Evolutionary conservation across 2,888 invertebrate genomes (phyloP), one percentile per base, ranked within the genome.

Genomic region (Drosophila neotestacea): DNA sequence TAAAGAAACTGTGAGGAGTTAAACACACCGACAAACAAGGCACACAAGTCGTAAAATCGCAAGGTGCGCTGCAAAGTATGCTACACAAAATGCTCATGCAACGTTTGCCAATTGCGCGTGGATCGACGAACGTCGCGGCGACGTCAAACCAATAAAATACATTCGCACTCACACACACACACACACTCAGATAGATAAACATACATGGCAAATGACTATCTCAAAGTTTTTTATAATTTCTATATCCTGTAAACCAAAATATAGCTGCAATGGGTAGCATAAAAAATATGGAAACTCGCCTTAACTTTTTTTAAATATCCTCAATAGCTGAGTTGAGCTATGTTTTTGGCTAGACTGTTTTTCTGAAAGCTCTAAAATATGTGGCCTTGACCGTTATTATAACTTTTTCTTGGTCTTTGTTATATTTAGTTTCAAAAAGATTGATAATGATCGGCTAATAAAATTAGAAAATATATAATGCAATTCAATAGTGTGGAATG

Each of bases 21-120:
- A 55, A 62, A 48, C 16, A 39, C 27, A 44, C 30, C 54, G 36
- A 39, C 30, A 62, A 42, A 51, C 27, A 9, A 41, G 32, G 50
- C 62, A 66, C 62, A 66, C 36, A 66, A 59, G 71, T 79, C 69
- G 60, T 81, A 60, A 84, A 81, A 67, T 66, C 55, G 61, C 52
- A 82, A 77, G 58, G 50, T 46, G 16, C 69, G 69, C 66, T 64
- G 46, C 27, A 65, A 75, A 79, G 64, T 69, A 66, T 63, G 69
- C 70, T 58, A 63, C 65, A 66, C 56, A 70, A 75, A 73, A 73
- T 66, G 44, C 46, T 58, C 71, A 77, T 64, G 61, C 76, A 77
- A 70, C 41, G 60, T 44, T 55, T 58, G 61, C 55, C 46, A 75
- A 75, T 63, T 71, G 71, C 22, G 55, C 42, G 59, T 46, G 50